A percentile compares a stretch with the other conserved stretches of the same genome.
Conservation (phyloP, 2,888 invertebrate genomes). For the Amiota minor region DNA sequence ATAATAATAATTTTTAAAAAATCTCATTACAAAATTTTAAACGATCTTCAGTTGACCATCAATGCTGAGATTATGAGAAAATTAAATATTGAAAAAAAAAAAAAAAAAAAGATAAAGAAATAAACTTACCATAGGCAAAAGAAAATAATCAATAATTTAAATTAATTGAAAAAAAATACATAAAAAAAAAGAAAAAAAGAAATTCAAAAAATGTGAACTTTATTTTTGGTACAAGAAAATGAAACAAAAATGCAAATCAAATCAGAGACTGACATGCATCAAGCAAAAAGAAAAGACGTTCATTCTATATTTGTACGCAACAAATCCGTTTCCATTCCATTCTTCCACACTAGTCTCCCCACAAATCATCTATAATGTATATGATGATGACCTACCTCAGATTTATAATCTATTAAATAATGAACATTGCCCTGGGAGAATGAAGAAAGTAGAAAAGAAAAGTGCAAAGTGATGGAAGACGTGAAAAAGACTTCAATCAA, state of each 20-base stretch:
- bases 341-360: too few relatives aligned
- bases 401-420: too few relatives aligned
- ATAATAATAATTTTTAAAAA: too few relatives aligned
- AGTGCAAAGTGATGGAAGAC: too few relatives aligned
- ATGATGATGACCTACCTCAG: too few relatives aligned
- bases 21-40: too few relatives aligned
- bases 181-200: conserved; percentile 55
- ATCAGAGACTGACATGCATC: conserved; percentile 38
- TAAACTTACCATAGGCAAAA: conserved; percentile 24
- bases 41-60: conserved; percentile 14
- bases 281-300: conserved; percentile 6
- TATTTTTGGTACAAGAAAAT: conserved; percentile 47
- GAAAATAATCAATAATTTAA: conserved; percentile 36
- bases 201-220: conserved; percentile 58
- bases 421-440: background rate
- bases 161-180: conserved; percentile 47
- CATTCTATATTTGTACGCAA: too few relatives aligned
- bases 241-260: conserved; percentile 12
- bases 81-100: conserved; percentile 17
- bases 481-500: too few relatives aligned
- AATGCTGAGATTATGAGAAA: background rate
- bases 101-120: conserved; percentile 19
- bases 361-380: too few relatives aligned
- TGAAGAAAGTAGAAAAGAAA: too few relatives aligned
- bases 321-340: too few relatives aligned